Evolutionary conservation across 2,888 invertebrate genomes (phyloP), one percentile per base, ranked within the genome.

Genomic region (Agriopis aurantiaria): DNA sequence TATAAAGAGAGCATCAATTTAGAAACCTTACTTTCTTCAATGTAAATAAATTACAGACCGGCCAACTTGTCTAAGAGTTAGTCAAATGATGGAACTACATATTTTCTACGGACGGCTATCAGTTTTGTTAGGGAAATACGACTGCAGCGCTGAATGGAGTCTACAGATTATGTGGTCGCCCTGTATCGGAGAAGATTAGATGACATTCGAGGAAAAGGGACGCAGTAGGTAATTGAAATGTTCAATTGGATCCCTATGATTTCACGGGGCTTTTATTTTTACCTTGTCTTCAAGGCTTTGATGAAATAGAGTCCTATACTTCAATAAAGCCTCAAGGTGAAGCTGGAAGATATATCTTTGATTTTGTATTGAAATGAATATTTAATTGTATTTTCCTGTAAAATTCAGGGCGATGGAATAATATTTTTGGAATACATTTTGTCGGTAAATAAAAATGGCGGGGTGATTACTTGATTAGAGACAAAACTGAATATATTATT

Each of bases 191-290:
- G 49, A 61, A 61, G 51, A 61, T 61, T 10, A 52, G 43, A 52
- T 52, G 62, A 52, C 51, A 9, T 46, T 62, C n/a, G 45, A 10
- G 10, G 53, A 62, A 53, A 62, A 52, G 43, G 61, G 53, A 45
- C n/a, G 5, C 12, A 7, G 53, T 43, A 43, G 33, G 33, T 62
- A 62, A 62, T 62, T 62, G 62, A 62, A 62, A 62, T 53, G 53
- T 53, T 53, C 62, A 53, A 62, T 61, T 61, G 61, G 43, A 61
- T 61, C 43, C 17, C 14, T 43, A 61, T 43, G 52, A 61, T 43
- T 61, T 52, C 52, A 61, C 52, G 51, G 61, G 8, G 17, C 17
- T 23, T 62, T 62, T 55, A 33, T 45, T 62, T 58, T 53, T 62
- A 62, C 45, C 45, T 62, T 52, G 43, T 48, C 10, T 8, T 48